A percentile compares a stretch with the other conserved stretches of the same genome.
phyloP scores from a whole-genome alignment of 2,888 invertebrate species.

The Flexamia atlantica region DNA sequence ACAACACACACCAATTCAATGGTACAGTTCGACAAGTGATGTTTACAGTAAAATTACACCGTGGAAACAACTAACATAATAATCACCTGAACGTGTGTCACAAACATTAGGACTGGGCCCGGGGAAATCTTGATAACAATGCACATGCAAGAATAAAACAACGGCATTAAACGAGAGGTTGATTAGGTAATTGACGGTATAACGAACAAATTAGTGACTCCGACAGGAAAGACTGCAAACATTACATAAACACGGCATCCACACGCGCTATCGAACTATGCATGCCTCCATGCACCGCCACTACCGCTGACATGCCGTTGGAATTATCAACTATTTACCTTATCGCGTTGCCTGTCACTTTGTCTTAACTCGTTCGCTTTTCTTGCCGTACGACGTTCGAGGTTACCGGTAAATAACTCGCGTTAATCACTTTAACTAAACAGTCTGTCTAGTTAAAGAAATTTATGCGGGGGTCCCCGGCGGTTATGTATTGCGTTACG shows the following conservation, averaged over 20 bases:
- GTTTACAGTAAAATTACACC: too few relatives aligned
- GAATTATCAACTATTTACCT: conserved; percentile 23
- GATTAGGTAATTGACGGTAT: too few relatives aligned
- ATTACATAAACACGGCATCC: not conserved
- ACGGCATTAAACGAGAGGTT: too few relatives aligned
- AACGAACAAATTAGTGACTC: not conserved
- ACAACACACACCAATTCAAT: too few relatives aligned
- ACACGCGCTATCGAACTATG: not conserved
- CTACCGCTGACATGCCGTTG: not conserved
- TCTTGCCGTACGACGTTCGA: not conserved
- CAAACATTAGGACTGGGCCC: too few relatives aligned
- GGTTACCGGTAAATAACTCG: not conserved
- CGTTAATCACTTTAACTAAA: conserved; percentile 9
- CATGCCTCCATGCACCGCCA: conserved; percentile 2
- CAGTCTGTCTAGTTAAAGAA: not conserved
- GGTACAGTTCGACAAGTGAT: too few relatives aligned
- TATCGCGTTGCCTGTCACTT: not conserved
- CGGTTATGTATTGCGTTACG: too few relatives aligned
- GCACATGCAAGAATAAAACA: too few relatives aligned
- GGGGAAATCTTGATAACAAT: too few relatives aligned
- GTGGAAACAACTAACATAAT: too few relatives aligned
- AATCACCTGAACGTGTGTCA: too few relatives aligned
- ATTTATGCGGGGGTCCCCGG: not conserved
- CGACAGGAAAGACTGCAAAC: not conserved
- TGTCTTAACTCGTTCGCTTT: not conserved